These are phyloP conservation scores for Caligus rogercresseyi DNA, from an alignment of 1,140 invertebrate species.

Conservation along the genomic window DNA sequence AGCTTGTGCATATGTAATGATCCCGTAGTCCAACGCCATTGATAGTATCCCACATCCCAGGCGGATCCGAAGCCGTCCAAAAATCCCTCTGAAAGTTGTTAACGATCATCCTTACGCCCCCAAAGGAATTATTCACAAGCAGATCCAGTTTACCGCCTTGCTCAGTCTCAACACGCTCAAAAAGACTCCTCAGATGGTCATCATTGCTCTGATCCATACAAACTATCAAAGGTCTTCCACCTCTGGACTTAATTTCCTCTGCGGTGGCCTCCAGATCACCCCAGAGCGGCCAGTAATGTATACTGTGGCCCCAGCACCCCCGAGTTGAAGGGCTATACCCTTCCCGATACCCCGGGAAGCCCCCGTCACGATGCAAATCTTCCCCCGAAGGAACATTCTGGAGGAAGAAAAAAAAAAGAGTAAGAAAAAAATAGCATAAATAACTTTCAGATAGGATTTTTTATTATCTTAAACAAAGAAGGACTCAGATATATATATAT, in stretches of 20 bases:
- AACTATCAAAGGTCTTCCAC: neutral
- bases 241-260: conserved; percentile 14
- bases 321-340: conserved; percentile 14
- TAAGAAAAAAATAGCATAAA: too few relatives aligned
- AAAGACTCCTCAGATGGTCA: neutral
- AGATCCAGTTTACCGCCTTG: conserved; percentile 18
- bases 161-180: conserved; percentile 1
- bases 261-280: conserved; percentile 4
- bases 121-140: conserved; percentile 19
- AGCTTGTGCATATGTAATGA: conserved; percentile 10
- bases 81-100: conserved; percentile 4
- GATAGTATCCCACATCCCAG: conserved; percentile 9
- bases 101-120: conserved; percentile 12
- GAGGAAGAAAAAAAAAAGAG: neutral
- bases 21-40: conserved; percentile 17
- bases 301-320: conserved; percentile 14
- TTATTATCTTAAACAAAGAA: too few relatives aligned
- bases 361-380: conserved; percentile 15
- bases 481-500: too few relatives aligned
- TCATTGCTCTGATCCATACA: conserved; percentile 15
- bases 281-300: conserved; percentile 10
- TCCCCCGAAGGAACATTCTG: neutral
- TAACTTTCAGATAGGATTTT: too few relatives aligned
- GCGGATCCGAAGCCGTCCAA: neutral
- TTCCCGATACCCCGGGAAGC: conserved; percentile 10